Conservation (phyloP, 2,888 invertebrate species). For the Sicus ferrugineus region DNA sequence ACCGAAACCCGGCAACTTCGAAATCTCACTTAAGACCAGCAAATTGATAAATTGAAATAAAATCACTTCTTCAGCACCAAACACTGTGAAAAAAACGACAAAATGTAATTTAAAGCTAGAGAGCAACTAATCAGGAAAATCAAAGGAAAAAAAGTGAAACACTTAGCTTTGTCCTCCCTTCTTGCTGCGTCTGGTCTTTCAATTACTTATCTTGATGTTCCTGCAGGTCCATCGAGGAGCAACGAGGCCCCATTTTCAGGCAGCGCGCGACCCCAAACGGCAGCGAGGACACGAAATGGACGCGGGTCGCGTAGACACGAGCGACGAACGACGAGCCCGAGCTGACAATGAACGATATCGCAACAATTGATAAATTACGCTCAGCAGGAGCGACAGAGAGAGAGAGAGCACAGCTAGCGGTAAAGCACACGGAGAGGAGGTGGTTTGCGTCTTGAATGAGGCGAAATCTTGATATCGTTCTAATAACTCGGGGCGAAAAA, state of each 20-base stretch:
- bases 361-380: conserved; percentile 18
- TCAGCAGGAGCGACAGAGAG: background rate
- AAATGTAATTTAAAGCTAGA: background rate
- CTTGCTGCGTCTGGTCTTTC: too few species aligned
- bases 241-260: too few species aligned
- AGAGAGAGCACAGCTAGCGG: background rate
- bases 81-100: background rate
- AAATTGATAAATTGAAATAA: conserved; percentile 32
- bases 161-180: background rate
- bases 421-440: background rate
- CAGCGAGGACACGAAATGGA: background rate
- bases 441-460: background rate
- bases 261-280: background rate
- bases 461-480: background rate
- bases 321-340: background rate
- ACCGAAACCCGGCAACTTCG: too few species aligned
- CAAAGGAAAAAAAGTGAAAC: background rate
- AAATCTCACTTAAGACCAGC: background rate
- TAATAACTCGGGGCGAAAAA: background rate
- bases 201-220: conserved; percentile 8
- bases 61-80: conserved; percentile 21
- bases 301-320: background rate
- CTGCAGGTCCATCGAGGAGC: too few species aligned
- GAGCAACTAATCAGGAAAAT: background rate
- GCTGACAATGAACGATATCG: conserved; percentile 18